phyloP scores from a whole-genome alignment of 1,140 invertebrate species.

The Apis cerana region DNA sequence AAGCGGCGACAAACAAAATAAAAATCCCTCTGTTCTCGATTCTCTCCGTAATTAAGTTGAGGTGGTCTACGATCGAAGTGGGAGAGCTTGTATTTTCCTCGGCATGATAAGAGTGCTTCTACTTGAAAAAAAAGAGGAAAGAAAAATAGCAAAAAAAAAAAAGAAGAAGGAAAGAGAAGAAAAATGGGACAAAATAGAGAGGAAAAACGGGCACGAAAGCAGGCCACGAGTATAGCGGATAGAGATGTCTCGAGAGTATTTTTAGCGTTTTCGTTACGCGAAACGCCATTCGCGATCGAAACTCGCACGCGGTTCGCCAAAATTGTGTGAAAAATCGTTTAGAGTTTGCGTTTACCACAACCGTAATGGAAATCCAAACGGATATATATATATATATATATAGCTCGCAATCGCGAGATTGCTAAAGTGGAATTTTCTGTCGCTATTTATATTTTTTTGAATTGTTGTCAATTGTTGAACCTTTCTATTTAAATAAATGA shows the following conservation, averaged over 20 bases:
- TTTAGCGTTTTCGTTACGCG: slow-evolving; percentile 58
- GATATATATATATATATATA: too few species aligned
- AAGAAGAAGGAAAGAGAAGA: background rate
- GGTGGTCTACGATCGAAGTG: background rate
- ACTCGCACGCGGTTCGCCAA: background rate
- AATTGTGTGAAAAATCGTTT: background rate
- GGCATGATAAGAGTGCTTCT: background rate
- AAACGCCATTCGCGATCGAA: background rate
- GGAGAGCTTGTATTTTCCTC: background rate
- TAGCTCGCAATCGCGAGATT: too few species aligned
- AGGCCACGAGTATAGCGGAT: slow-evolving; percentile 52
- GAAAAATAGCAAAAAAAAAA: background rate
- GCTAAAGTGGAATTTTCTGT: too few species aligned
- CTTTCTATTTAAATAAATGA: too few species aligned
- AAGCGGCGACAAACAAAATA: slow-evolving; percentile 1
- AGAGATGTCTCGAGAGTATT: slow-evolving; percentile 69
- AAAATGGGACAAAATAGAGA: slow-evolving; percentile 22
- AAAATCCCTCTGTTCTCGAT: slow-evolving; percentile 16
- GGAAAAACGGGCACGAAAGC: slow-evolving; percentile 41
- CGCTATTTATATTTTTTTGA: too few species aligned
- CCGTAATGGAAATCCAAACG: too few species aligned
- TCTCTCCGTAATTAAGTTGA: slow-evolving; percentile 1
- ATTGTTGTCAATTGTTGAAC: too few species aligned
- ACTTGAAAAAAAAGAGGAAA: background rate
- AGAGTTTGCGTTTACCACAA: too few species aligned